Evolutionary conservation across 2,797 vertebrate species (phyloP), one percentile per base, ranked within the genome.

Genomic region (Gorsachius magnificus): DNA sequence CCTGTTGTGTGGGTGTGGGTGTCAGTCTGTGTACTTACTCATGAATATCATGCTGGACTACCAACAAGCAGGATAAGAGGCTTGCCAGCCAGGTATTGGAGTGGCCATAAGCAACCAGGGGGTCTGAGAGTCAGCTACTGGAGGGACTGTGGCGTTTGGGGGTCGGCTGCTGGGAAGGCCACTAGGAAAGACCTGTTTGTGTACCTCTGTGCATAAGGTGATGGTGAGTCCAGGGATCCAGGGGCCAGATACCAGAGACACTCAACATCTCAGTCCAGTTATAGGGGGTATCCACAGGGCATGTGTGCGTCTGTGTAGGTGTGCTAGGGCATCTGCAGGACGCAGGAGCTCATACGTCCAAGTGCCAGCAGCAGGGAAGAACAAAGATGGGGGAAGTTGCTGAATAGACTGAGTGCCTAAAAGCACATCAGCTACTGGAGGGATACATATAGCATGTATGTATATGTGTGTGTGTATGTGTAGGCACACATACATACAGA

Each of bases 251-350:
- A 10, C 17, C 54, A 46, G 25, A 64, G 25, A 53, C 7, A 51
- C 45, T 64, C 33, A 38, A 16, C 38, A 22, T 10, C 66, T 48
- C 35, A 8, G 18, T 41, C n/a, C 46, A 54, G 15, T 48, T 68
- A 35, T 13, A 5, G 17, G 29, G 7, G 38, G 17, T 2, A 41
- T 35, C 29, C 1, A 1, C 1, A 57, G 26, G 28, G 13, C n/a
- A 15, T 6, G 18, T 43, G 15, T 41, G 25, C 10, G 5, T 50
- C 57, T 50, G 10, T 3, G 35, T 48, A 53, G 25, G 22, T 57
- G 13, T 35, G 20, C 4, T 2, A 61, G 22, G 48, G 36, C 6
- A 28, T 57, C 33, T 43, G 48, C 16, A 56, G 50, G 28, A 50
- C 28, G 21, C 22, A 28, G 65, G 31, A 31, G 7, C 35, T 76